phyloP scores from a whole-genome alignment of 2,888 invertebrate genomes.

The Flexamia atlantica region DNA sequence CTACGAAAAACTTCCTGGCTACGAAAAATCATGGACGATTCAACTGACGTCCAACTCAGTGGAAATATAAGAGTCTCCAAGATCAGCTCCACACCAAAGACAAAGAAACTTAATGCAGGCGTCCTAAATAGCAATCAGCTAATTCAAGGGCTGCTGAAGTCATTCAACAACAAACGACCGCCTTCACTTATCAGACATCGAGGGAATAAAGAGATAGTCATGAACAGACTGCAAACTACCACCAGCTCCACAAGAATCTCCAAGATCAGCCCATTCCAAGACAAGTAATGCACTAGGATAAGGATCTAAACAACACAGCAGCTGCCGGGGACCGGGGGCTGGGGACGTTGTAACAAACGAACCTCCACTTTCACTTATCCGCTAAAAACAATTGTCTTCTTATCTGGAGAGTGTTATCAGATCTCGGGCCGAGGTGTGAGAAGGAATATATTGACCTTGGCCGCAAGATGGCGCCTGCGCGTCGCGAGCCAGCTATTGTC shows the following conservation, averaged over 20 bases:
- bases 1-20: too few relatives aligned
- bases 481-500: slow-evolving; percentile 44
- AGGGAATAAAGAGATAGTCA: too few relatives aligned
- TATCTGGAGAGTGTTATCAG: slow-evolving; percentile 40
- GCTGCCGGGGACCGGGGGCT: slow-evolving; percentile 21
- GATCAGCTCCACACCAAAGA: too few relatives aligned
- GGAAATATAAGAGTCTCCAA: too few relatives aligned
- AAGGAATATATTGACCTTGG: slow-evolving; percentile 39
- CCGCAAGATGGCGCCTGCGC: slow-evolving; percentile 35
- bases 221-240: too few relatives aligned
- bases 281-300: background rate
- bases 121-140: too few relatives aligned
- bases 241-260: background rate
- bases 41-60: too few relatives aligned
- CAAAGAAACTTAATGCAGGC: too few relatives aligned
- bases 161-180: too few relatives aligned
- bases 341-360: slow-evolving; percentile 27
- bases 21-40: too few relatives aligned
- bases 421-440: slow-evolving; percentile 23
- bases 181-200: too few relatives aligned
- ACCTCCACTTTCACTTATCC: slow-evolving; percentile 42
- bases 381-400: slow-evolving; percentile 30
- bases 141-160: too few relatives aligned
- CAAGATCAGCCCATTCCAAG: background rate
- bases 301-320: background rate